These are phyloP conservation scores for Parnassius smintheus DNA, from an alignment of 2,888 invertebrate species.

Conservation along the genomic window DNA sequence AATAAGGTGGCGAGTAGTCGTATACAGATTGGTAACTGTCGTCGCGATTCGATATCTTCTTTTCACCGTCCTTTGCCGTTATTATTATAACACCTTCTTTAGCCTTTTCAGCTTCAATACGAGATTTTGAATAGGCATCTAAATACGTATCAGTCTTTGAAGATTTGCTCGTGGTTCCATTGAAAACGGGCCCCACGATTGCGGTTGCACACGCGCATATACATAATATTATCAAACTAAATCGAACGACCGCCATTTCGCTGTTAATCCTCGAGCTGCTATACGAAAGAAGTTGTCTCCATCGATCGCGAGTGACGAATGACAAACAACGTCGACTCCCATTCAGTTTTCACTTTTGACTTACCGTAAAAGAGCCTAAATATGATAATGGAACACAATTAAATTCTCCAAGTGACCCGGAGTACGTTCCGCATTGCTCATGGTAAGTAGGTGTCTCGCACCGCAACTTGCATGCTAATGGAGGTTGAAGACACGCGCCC, in stretches of 20 bases:
- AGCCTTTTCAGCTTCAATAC: constrained; percentile 69
- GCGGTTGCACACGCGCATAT: constrained; percentile 57
- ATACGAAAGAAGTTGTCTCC: constrained; percentile 67
- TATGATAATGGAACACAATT: constrained; percentile 81
- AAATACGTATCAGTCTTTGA: constrained; percentile 82
- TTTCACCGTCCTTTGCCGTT: constrained; percentile 74
- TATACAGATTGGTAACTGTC: constrained; percentile 69
- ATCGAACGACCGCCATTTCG: constrained; percentile 55
- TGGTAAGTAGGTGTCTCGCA: constrained; percentile 69
- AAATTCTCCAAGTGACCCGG: constrained; percentile 75
- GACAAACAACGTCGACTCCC: constrained; percentile 61
- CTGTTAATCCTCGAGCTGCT: constrained; percentile 49
- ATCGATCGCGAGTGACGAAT: constrained; percentile 75
- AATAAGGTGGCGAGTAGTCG: constrained; percentile 66
- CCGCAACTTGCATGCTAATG: constrained; percentile 68
- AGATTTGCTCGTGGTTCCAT: constrained; percentile 49
- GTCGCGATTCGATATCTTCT: constrained; percentile 71
- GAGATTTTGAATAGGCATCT: constrained; percentile 83
- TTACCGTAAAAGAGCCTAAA: constrained; percentile 80
- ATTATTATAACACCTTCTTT: constrained; percentile 69
- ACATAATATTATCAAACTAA: constrained; percentile 49
- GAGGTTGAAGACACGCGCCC: constrained; percentile 43
- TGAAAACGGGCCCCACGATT: constrained; percentile 62
- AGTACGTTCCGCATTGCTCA: constrained; percentile 76
- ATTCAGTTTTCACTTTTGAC: constrained; percentile 80